phyloP scores from a whole-genome alignment of 2,113 vertebrate species.

The Pachyramphus minor region DNA sequence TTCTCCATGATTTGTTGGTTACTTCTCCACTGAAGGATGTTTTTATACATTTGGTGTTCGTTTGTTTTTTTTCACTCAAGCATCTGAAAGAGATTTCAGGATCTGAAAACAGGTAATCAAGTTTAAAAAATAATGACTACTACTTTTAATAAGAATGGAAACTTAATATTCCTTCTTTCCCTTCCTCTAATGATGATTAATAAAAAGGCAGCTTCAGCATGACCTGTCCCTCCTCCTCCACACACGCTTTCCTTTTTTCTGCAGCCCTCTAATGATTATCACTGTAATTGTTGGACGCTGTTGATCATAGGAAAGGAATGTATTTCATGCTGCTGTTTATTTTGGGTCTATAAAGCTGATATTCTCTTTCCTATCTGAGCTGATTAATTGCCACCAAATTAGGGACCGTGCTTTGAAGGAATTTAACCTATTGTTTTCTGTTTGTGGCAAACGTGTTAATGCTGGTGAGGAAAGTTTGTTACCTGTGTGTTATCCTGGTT shows the following conservation, averaged over 20 bases:
- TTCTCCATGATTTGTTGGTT: not conserved
- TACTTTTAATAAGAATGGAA: not conserved
- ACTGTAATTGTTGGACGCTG: not conserved
- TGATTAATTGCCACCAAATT: conserved; percentile 1
- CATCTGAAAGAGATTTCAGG: not conserved
- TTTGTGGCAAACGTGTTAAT: accelerated
- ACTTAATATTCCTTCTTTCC: not conserved
- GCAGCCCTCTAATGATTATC: not conserved
- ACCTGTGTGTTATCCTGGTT: accelerated
- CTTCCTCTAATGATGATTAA: conserved; percentile 23
- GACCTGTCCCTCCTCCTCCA: conserved; percentile 12
- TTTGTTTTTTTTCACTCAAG: not conserved
- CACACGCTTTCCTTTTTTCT: not conserved
- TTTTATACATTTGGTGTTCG: not conserved
- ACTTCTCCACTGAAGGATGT: not conserved
- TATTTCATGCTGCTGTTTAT: conserved; percentile 11
- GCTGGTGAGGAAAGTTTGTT: not conserved
- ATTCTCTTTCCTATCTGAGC: not conserved
- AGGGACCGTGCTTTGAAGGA: not conserved
- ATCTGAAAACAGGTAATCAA: not conserved
- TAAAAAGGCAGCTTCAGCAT: conserved; percentile 6
- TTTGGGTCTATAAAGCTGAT: not conserved
- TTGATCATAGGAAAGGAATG: not conserved
- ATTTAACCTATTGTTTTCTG: not conserved
- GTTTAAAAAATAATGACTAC: not conserved